Evolutionary conservation across 2,113 vertebrate species (phyloP), one percentile per base, ranked within the genome.

Genomic region (Cyanoliseus patagonus): DNA sequence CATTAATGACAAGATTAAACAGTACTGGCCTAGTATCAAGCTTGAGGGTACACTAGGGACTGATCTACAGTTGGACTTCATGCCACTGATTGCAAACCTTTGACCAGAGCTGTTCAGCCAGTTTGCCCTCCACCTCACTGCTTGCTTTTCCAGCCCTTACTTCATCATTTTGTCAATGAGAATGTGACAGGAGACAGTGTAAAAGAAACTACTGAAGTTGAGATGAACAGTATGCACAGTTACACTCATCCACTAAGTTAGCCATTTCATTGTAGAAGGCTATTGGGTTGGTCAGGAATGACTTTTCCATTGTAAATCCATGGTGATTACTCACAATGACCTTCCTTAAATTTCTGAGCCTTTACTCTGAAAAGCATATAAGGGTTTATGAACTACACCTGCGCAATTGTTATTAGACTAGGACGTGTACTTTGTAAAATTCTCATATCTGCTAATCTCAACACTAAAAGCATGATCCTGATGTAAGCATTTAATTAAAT

Each of bases 51-150:
- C 5, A 4, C 16, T 11, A 37, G 6, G 6, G 16, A 20, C 25
- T 42, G 4, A 30, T 13, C 11, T 90, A 9, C 6, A 27, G 15
- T 0, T 74, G 27, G 16, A 41, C 37, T 70, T 63, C 0, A 4
- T 6, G 9, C 1, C 35, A 13, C 15, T 61, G 19, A 25, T 39
- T 4, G 2, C 7, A 82, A 70, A 31, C 0, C 7, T 78, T 24
- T n/a, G 31, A 94, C 31, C 6, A 13, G 14, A 67, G n/a, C 37
- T 75, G 24, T 41, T 70, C 42, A 46, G 3, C 7, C 24, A n/a
- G 6, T 37, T 73, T 64, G 13, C 15, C 68, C 1, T 51, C 11
- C 23, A 33, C 14, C 11, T 76, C 46, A 28, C 22, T 78, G 13
- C 7, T 42, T 79, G 16, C 35, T 79, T 75, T n/a, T n/a, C n/a